Conservation (phyloP, 1,140 invertebrate species). For the Zaprionus gabonicus region DNA sequence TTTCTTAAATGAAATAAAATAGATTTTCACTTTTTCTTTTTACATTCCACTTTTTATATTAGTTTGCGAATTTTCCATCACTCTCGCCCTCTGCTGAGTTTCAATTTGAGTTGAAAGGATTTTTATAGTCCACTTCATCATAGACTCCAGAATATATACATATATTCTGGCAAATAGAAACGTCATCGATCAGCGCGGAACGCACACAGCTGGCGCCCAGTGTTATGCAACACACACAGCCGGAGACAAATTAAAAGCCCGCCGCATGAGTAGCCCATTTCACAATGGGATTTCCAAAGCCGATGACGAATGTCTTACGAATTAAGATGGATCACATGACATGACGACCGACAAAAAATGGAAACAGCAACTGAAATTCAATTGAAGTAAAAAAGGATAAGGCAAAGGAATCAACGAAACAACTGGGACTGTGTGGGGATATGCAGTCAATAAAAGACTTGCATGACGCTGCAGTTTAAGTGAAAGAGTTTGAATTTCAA, state of each 20-base stretch:
- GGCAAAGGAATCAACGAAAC: slow-evolving; percentile 43
- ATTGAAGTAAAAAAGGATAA: slow-evolving; percentile 48
- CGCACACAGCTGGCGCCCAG: slow-evolving; percentile 51
- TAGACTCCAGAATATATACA: slow-evolving; percentile 52
- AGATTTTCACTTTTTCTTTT: not conserved
- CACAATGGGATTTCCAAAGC: slow-evolving; percentile 69
- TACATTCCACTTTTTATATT: not conserved
- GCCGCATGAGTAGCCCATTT: slow-evolving; percentile 24
- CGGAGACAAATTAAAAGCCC: slow-evolving; percentile 79
- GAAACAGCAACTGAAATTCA: slow-evolving; percentile 31
- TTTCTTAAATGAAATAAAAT: not conserved
- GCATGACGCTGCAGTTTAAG: slow-evolving; percentile 72
- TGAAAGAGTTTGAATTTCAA: slow-evolving; percentile 80
- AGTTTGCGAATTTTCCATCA: not conserved
- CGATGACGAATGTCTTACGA: slow-evolving; percentile 79
- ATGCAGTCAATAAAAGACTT: slow-evolving; percentile 51
- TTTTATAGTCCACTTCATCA: slow-evolving; percentile 27
- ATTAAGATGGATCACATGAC: slow-evolving; percentile 82
- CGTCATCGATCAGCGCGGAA: slow-evolving; percentile 75
- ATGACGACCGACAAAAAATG: slow-evolving; percentile 59
- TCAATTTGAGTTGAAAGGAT: slow-evolving; percentile 49
- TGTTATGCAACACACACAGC: slow-evolving; percentile 62
- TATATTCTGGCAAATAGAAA: slow-evolving; percentile 68
- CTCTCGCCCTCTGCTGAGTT: not conserved
- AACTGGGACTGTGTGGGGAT: slow-evolving; percentile 54